Conservation (phyloP, 2,113 vertebrate species). For the Saimiri boliviensis region DNA sequence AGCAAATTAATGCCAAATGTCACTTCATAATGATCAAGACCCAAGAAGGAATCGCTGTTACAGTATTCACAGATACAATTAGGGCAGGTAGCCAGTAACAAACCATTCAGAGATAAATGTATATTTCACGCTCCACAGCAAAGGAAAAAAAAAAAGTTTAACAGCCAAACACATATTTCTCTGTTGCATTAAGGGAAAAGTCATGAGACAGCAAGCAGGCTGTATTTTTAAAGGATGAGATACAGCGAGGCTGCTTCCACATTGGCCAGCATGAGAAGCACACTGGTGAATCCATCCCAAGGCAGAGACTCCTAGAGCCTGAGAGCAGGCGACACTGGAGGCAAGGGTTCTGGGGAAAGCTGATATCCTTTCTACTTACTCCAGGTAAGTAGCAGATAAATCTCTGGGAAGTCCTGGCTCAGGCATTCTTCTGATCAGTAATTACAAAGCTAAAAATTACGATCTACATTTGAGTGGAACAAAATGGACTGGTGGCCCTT, state of each 20-base stretch:
- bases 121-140: not conserved
- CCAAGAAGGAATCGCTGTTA: not conserved
- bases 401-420: not conserved
- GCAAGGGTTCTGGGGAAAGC: not conserved
- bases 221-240: not conserved
- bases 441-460: not conserved
- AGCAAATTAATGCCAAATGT: conserved; percentile 25
- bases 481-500: not conserved
- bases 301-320: not conserved
- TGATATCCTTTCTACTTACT: not conserved
- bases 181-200: not conserved
- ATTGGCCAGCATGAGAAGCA: not conserved
- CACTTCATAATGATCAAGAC: not conserved
- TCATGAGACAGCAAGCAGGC: not conserved
- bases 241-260: not conserved
- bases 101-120: not conserved
- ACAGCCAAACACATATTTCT: not conserved
- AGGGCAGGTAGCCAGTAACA: not conserved
- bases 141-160: not conserved
- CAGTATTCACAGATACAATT: not conserved
- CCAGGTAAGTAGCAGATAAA: not conserved
- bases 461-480: not conserved
- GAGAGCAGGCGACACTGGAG: not conserved
- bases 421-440: not conserved
- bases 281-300: not conserved